Base-by-base conservation (phyloP, 1,140 invertebrate genomes). In the Scaptomyza montana region DNA sequence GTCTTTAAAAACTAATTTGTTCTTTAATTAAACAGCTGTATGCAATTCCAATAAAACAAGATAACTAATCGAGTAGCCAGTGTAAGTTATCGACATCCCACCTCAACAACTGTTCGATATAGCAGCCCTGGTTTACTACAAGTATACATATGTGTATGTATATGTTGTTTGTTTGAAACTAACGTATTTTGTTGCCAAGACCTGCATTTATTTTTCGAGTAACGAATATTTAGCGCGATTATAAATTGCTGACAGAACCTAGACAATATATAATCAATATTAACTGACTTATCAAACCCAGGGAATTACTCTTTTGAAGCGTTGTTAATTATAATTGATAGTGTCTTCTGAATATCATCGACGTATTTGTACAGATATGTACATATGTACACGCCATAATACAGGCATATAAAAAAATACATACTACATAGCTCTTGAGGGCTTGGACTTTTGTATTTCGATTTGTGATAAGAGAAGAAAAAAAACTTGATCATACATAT, bases 311-410 rank as follows among this genome's bases (percentile, higher is more conserved):
- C 6, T 66, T 62, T 64, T 77, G 64, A 82, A 73, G 66, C 72
- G 72, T 89, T 89, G 62, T 89, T 89, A 89, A 89, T 89, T 84
- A 89, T 71, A 71, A 84, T 82, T 87, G 85, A 89, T 80, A 89
- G 72, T 74, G 84, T 66, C 76, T 69, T 49, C 19, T 13, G 8
- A 67, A 62, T 47, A 75, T 53, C 49, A 62, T 62, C 39, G 33
- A 62, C 64, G 53, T 39, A 62, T 75, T 54, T 78, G 39, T 39
- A 61, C 49, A 57, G 10, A 21, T 53, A n/a, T n/a, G n/a, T n/a
- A 43, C 43, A 36, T 36, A 36, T 1, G 8, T 28, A 55, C 4
- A 30, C 61, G 75, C 41, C 28, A 16, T 5, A 3, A 43, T n/a
- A 28, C 19, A 57, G 5, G 13, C 21, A 59, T 9, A 30, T 3